Evolutionary conservation across 2,888 invertebrate genomes (phyloP), one percentile per base, ranked within the genome.

Genomic region (Trachelus troglodyta): DNA sequence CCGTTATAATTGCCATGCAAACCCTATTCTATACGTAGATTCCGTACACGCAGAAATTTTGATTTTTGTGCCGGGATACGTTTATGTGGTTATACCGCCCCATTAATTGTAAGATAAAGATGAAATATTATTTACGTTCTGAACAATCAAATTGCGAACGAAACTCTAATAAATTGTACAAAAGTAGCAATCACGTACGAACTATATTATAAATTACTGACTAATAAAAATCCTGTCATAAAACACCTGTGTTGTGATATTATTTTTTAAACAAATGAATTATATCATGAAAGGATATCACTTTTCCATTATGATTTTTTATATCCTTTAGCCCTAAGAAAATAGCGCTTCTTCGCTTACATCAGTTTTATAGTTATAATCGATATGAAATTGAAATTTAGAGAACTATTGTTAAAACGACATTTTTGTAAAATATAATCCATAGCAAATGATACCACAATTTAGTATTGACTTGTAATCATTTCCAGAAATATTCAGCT

Each of bases 1-100:
- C 77, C 73, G 73, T 69, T 75, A 75, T 77, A 69, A 77, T 79
- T 79, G 77, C 76, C 56, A 56, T 56, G 56, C 23, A 56, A 56
- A 9, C 56, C 56, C 56, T 15, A 75, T 77, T 77, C 74, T 75
- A 77, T 75, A 56, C 75, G 75, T 75, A 34, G 33, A 75, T 77
- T 77, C 77, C 34, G 74, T 73, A 69, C 31, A 34, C 69, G 71
- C 75, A 75, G 75, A 77, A 34, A 77, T 75, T 77, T 69, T 75
- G 75, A 75, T 75, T 77, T 75, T 75, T 77, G 75, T 31, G 71
- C 37, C 75, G 77, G 56, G 30, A 71, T 40, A 75, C 69, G 15
- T 56, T 56, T 23, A 56, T 56, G 56, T 56, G 56, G 56, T 56
- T 56, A 15, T 56, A 23, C 56, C 23, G 23, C 56, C 56, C 23